Conservation (phyloP, 1,140 invertebrate species). For the Anastrepha obliqua region DNA sequence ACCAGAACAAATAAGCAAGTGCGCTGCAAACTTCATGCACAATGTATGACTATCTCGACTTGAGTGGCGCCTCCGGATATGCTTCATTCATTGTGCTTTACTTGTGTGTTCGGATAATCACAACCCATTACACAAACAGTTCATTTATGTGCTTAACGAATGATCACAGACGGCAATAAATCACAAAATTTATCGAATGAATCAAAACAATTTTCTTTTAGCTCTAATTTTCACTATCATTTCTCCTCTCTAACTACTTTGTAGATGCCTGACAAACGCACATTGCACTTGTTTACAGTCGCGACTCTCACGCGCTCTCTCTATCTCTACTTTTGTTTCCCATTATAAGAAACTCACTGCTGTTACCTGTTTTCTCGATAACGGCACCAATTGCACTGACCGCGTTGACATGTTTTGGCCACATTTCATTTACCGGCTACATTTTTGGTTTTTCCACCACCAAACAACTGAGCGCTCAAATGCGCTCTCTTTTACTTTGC, state of each 20-base stretch:
- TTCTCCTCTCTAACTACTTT: not conserved
- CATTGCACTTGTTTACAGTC: not conserved
- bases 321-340: not conserved
- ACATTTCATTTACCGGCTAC: conserved; percentile 33
- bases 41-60: too few relatives aligned
- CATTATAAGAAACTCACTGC: not conserved
- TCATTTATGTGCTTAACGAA: too few relatives aligned
- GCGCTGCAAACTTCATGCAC: too few relatives aligned
- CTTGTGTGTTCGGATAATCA: too few relatives aligned
- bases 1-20: too few relatives aligned
- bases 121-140: too few relatives aligned
- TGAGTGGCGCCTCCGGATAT: too few relatives aligned
- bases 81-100: too few relatives aligned
- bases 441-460: conserved; percentile 12
- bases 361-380: conserved; percentile 1
- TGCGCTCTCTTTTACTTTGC: not conserved
- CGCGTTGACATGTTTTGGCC: not conserved
- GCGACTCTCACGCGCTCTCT: not conserved
- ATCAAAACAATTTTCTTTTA: not conserved
- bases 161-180: too few relatives aligned
- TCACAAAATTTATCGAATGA: too few relatives aligned
- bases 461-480: not conserved
- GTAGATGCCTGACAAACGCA: not conserved
- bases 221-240: not conserved
- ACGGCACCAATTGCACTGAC: not conserved